These are phyloP conservation scores for Gymnogyps californianus DNA, from an alignment of 2,113 vertebrate genomes.

Conservation along the genomic window DNA sequence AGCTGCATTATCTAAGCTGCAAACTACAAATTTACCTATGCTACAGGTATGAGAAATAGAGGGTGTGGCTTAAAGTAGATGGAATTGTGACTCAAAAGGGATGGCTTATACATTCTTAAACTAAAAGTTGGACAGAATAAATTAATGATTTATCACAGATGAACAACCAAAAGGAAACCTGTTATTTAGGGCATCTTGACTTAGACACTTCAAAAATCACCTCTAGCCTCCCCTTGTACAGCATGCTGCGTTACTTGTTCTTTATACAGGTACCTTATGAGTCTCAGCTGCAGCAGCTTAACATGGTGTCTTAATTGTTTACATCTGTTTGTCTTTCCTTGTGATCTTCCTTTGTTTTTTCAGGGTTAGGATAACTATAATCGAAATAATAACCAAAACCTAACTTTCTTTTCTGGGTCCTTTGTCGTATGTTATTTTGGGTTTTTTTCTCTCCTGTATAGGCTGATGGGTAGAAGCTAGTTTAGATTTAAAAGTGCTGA, in stretches of 20 bases:
- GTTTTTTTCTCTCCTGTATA: not conserved
- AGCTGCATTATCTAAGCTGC: not conserved
- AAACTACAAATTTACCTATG: not conserved
- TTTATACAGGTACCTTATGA: not conserved
- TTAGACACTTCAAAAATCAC: slow-evolving; percentile 3
- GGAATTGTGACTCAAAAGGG: not conserved
- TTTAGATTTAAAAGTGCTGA: not conserved
- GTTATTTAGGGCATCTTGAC: slow-evolving; percentile 15
- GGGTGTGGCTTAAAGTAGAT: not conserved
- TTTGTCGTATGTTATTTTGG: not conserved
- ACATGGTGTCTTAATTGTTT: slow-evolving; percentile 17
- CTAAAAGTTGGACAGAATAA: slow-evolving; percentile 3
- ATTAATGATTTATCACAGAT: not conserved
- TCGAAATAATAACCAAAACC: slow-evolving; percentile 52
- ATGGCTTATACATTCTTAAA: slow-evolving; percentile 22
- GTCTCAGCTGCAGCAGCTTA: slow-evolving; percentile 46
- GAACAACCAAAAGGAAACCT: not conserved
- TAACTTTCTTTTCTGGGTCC: slow-evolving; percentile 29
- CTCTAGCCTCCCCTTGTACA: not conserved
- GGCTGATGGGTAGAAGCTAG: not conserved
- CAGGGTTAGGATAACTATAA: slow-evolving; percentile 20
- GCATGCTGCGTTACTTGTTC: not conserved
- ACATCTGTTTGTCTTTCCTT: slow-evolving; percentile 17
- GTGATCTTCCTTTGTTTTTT: slow-evolving; percentile 12
- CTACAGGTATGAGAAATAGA: not conserved